Evolutionary conservation across 2,113 vertebrate genomes (phyloP), one percentile per base, ranked within the genome.

Genomic region (Callospermophilus lateralis): DNA sequence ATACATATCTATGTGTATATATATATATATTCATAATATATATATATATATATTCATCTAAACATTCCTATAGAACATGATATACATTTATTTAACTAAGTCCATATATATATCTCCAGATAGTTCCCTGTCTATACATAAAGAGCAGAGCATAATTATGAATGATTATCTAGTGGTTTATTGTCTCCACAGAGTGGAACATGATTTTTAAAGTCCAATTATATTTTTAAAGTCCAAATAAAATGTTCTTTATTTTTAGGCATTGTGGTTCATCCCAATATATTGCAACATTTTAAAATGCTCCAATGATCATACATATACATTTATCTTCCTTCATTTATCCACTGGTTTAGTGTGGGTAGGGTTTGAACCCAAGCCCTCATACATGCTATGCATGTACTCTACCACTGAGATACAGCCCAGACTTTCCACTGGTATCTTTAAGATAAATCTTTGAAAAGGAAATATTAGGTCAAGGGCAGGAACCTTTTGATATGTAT

Each of bases 391-490:
- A 32, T 26, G 1, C 3, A 8, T 39, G 11, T 19, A 6, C 22
- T 19, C 32, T 78, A 22, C 24, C 42, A 45, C 45, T 28, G 42
- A 51, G 15, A 5, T 26, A 20, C 8, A 73, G 7, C 8, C 8
- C 22, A 81, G 2, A 4, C 67, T 84, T 1, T 68, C 55, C 34
- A 63, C 48, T 94, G 28, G 3, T 48, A 42, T 45, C 37, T 68
- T 55, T 63, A 84, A 45, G 42, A 84, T 58, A 80, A 84, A 79
- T 94, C 48, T 89, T 83, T 93, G 61, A 58, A 73, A 78, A 79
- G 48, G 22, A 67, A 78, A 61, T 22, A 26, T 61, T 48, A 92
- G 12, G 73, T 55, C 73, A 86, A n/a, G 42, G 39, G 16, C 10
- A 76, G 3, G 1, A 11, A 83, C 10, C 79, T 85, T 90, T 85